A percentile compares a stretch with the other conserved stretches of the same genome.
Evolutionary conservation across 2,888 invertebrate genomes (phyloP).

Genomic region (Euclidia mi): DNA sequence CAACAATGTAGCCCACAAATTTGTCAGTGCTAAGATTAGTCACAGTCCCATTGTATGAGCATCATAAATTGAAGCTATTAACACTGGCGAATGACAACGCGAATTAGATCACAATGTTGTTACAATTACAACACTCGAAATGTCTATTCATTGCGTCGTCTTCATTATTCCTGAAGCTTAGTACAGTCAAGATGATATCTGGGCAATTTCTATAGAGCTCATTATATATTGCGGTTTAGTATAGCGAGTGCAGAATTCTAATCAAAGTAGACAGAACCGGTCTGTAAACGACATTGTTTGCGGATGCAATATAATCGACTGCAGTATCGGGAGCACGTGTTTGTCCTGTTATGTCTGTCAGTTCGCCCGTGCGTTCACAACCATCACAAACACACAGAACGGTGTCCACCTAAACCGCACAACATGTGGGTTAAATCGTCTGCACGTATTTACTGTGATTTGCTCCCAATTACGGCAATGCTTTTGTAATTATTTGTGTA

Average conservation of each 20-base stretch:
- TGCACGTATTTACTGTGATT: conserved; percentile 36
- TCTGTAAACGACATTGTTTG: conserved; percentile 61
- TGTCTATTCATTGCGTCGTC: conserved; percentile 11
- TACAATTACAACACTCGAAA: conserved; percentile 27
- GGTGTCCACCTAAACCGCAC: conserved; percentile 45
- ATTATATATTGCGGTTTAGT: background rate
- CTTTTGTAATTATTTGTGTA: conserved; percentile 56
- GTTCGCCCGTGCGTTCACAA: conserved; percentile 29
- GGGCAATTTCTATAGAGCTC: background rate
- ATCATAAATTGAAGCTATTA: conserved; percentile 63
- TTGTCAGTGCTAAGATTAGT: conserved; percentile 62
- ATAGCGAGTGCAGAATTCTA: conserved; percentile 43
- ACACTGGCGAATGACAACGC: conserved; percentile 47
- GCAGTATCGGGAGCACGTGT: conserved; percentile 65
- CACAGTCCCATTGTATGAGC: conserved; percentile 60
- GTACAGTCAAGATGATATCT: conserved; percentile 1
- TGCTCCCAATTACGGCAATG: conserved; percentile 57
- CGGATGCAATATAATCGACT: conserved; percentile 62
- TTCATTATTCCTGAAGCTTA: too few relatives aligned
- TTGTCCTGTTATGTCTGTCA: conserved; percentile 58
- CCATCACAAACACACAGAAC: conserved; percentile 30
- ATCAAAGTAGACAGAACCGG: conserved; percentile 49
- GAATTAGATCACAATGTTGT: conserved; percentile 36
- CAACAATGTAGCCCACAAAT: conserved; percentile 73
- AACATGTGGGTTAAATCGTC: conserved; percentile 62